phyloP scores from a whole-genome alignment of 2,113 vertebrate species.

The Cettia cetti region DNA sequence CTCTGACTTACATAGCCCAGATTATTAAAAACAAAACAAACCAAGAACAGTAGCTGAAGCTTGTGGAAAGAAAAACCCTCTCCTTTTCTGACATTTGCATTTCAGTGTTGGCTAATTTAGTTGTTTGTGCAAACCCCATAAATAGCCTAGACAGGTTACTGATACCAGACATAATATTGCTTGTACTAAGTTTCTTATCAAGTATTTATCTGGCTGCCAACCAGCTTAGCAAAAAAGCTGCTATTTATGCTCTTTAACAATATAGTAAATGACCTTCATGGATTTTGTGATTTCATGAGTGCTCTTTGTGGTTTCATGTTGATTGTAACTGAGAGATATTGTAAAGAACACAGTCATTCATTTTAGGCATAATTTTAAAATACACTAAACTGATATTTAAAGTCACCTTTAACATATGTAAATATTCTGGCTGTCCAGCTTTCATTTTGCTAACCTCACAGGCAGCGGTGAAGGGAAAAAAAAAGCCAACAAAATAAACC shows the following conservation, averaged over 20 bases:
- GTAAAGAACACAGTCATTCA: neutral
- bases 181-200: constrained; percentile 40
- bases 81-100: neutral
- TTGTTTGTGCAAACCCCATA: constrained; percentile 33
- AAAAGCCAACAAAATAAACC: neutral
- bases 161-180: constrained; percentile 55
- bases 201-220: constrained; percentile 28
- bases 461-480: neutral
- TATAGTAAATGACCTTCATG: constrained; percentile 37
- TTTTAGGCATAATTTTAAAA: neutral
- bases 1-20: neutral
- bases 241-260: constrained; percentile 42
- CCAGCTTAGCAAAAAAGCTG: constrained; percentile 27
- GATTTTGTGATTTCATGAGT: constrained; percentile 13
- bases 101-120: neutral
- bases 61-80: neutral
- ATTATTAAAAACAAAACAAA: neutral
- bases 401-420: neutral
- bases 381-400: neutral
- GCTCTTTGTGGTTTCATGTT: constrained; percentile 24
- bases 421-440: neutral
- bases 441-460: neutral
- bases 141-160: constrained; percentile 53
- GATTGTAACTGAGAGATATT: neutral
- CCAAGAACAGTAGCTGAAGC: neutral